phyloP scores from a whole-genome alignment of 2,888 invertebrate genomes.

The Philereme vetulata region DNA sequence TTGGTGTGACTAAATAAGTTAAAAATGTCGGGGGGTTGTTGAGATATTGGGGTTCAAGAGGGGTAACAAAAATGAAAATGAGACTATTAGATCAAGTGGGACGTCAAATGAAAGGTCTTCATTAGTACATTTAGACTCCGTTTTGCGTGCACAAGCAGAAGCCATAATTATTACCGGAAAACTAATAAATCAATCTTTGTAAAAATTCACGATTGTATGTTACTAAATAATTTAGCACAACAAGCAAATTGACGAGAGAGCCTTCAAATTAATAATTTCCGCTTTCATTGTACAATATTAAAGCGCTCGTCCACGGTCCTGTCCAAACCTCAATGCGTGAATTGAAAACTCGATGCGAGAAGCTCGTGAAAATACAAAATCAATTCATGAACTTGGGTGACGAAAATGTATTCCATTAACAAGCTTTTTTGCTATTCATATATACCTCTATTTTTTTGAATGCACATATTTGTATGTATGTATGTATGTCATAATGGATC shows the following conservation, averaged over 20 bases:
- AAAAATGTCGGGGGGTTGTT: no score
- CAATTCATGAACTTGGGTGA: conserved; percentile 13
- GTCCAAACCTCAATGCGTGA: conserved; percentile 18
- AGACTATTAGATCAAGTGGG: no score
- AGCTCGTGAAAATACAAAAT: conserved; percentile 17
- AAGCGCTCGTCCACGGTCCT: conserved; percentile 7
- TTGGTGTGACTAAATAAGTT: no score
- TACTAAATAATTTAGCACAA: conserved; percentile 7
- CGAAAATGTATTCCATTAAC: conserved; percentile 1
- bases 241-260: conserved; percentile 13
- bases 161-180: background rate
- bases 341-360: conserved; percentile 10
- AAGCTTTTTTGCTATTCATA: conserved; percentile 14
- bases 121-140: no score
- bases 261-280: conserved; percentile 25
- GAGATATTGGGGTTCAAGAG: no score
- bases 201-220: conserved; percentile 5
- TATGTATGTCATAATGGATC: conserved; percentile 50
- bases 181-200: conserved; percentile 1
- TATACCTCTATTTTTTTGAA: conserved; percentile 8
- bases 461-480: conserved; percentile 38
- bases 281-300: conserved; percentile 27
- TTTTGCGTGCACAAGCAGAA: background rate
- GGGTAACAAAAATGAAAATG: no score
- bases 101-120: no score